Conservation (phyloP, 2,888 invertebrate species). For the Helleia helle region DNA sequence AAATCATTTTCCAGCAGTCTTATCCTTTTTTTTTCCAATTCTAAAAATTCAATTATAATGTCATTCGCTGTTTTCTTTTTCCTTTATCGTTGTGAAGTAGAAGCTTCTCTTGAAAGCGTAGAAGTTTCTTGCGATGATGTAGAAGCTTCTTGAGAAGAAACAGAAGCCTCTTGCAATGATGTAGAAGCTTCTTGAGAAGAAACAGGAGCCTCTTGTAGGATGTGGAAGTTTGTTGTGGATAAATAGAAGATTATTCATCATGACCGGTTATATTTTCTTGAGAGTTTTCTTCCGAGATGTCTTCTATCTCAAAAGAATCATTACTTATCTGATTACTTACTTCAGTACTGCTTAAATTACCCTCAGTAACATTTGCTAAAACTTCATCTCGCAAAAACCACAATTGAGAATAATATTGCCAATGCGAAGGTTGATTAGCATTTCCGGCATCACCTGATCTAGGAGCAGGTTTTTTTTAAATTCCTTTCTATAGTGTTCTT, state of each 20-base stretch:
- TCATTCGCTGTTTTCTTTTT: constrained; percentile 21
- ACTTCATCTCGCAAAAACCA: constrained; percentile 19
- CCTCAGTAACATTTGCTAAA: constrained; percentile 15
- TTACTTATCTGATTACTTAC: too few relatives aligned
- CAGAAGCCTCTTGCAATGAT: constrained; percentile 14
- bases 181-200: constrained; percentile 19
- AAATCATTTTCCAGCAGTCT: constrained; percentile 19
- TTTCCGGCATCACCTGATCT: constrained; percentile 21
- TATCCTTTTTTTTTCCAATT: constrained; percentile 19
- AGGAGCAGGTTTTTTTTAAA: constrained; percentile 20
- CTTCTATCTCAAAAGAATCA: too few relatives aligned
- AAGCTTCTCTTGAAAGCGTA: constrained; percentile 16
- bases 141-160: too few relatives aligned
- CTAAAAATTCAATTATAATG: constrained; percentile 21
- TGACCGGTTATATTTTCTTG: constrained; percentile 19
- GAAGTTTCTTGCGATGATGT: constrained; percentile 17
- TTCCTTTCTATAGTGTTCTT: constrained; percentile 21
- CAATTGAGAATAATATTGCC: constrained; percentile 21
- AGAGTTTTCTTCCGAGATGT: too few relatives aligned
- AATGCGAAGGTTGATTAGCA: constrained; percentile 15
- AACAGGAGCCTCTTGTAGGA: too few relatives aligned
- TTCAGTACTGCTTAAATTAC: constrained; percentile 17
- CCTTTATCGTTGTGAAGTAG: constrained; percentile 20
- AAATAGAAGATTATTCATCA: constrained; percentile 20
- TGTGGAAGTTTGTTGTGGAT: constrained; percentile 14